These are phyloP conservation scores for Drosophila burlai DNA, from an alignment of 1,140 invertebrate species.

Conservation along the genomic window DNA sequence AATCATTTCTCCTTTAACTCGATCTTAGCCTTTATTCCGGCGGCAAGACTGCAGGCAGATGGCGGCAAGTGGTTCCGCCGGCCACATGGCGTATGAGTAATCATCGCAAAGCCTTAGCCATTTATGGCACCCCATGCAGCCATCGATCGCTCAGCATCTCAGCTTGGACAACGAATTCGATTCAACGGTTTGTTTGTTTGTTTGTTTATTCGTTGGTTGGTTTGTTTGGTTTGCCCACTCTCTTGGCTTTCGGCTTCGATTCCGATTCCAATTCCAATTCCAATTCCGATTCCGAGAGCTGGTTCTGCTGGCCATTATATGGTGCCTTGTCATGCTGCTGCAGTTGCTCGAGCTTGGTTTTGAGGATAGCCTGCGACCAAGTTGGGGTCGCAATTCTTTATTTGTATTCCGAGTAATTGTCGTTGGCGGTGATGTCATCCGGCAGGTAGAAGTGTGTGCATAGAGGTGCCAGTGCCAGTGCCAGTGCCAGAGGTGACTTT, in stretches of 20 bases:
- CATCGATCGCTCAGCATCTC: constrained; percentile 27
- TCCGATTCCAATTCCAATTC: constrained; percentile 15
- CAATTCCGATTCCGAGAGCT: constrained; percentile 15
- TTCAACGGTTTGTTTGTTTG: constrained; percentile 19
- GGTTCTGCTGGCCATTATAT: constrained; percentile 35
- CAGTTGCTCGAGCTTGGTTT: constrained; percentile 25
- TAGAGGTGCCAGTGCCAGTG: constrained; percentile 32
- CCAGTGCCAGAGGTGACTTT: constrained; percentile 40
- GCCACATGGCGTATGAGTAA: constrained; percentile 61
- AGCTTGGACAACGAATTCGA: constrained; percentile 22
- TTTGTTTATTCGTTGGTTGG: constrained; percentile 1
- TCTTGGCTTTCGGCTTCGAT: constrained; percentile 19
- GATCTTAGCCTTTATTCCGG: constrained; percentile 1
- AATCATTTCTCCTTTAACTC: background rate
- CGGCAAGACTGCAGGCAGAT: constrained; percentile 27
- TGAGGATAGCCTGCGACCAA: constrained; percentile 53
- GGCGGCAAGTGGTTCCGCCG: constrained; percentile 16
- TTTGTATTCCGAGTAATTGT: constrained; percentile 75
- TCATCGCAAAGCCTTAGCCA: constrained; percentile 33
- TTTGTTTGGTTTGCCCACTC: constrained; percentile 6
- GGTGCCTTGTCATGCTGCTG: constrained; percentile 52
- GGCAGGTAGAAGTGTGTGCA: constrained; percentile 41
- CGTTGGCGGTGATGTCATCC: constrained; percentile 66
- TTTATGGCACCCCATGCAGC: constrained; percentile 56
- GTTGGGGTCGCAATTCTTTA: constrained; percentile 71